Evolutionary conservation across 2,113 vertebrate species (phyloP), one percentile per base, ranked within the genome.

Genomic region (Chauna torquata): DNA sequence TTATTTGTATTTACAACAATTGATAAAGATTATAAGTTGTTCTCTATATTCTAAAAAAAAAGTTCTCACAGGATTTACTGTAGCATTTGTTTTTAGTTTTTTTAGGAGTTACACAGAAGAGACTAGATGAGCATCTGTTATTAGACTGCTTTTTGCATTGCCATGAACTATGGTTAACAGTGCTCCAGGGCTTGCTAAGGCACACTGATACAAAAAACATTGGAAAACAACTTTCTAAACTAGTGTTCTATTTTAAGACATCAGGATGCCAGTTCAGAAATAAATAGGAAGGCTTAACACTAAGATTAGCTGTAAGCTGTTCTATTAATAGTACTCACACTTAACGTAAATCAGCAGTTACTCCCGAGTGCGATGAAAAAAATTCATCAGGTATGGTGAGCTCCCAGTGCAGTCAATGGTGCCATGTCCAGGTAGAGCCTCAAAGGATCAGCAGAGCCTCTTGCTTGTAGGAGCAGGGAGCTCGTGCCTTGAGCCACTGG

Each of bases 361-460:
- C 47, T 81, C 17, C 50, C 2, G 3, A 54, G 17, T 25, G 28
- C 15, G 32, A 40, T 34, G 40, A 66, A 79, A 22, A 42, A 50
- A 44, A 74, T 40, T 64, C 38, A 22, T 82, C 28, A 4, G 38
- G 14, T 72, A 2, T 9, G 12, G 25, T 14, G 8, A 78, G 27
- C 40, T 69, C 38, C 12, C 45, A 19, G 13, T 52, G 58, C 42
- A 58, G 27, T 38, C 75, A 59, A 14, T 6, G 23, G 47, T 47
- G 55, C 23, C 20, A 28, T 23, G 59, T 69, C 36, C 38, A 38
- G n/a, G 28, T 1, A 59, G n/a, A 76, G 50, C 32, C n/a, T 30
- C 0, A 0, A 38, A 1, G 5, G 30, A 15, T 15, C 50, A 52
- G 47, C 1, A 38, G 45, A 8, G 24, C 3, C 8, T 68, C 30